phyloP scores from a whole-genome alignment of 2,113 vertebrate genomes.

The Okapia johnstoni region DNA sequence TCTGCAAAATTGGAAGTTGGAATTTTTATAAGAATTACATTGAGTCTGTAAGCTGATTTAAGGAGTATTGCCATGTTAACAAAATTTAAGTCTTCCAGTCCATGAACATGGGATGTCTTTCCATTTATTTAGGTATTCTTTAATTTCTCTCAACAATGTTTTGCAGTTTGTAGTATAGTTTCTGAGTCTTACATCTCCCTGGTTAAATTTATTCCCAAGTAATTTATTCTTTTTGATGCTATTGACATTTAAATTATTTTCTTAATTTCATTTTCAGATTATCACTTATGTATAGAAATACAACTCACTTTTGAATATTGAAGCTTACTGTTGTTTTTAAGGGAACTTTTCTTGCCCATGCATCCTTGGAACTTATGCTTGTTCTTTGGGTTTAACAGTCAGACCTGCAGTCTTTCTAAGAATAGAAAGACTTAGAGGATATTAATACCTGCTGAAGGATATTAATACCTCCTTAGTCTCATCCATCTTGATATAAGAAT shows the following conservation, averaged over 20 bases:
- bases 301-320: neutral
- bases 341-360: neutral
- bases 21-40: neutral
- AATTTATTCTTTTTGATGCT: neutral
- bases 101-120: neutral
- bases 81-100: conserved; percentile 4
- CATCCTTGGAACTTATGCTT: neutral
- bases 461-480: neutral
- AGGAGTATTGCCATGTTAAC: neutral
- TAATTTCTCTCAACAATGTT: neutral
- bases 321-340: conserved; percentile 18
- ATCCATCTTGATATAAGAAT: neutral
- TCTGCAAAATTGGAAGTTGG: conserved; percentile 17
- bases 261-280: neutral
- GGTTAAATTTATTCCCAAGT: neutral
- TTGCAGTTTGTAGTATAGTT: neutral
- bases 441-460: neutral
- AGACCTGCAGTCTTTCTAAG: neutral
- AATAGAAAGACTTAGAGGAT: neutral
- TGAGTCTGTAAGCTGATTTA: neutral
- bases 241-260: neutral
- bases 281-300: neutral
- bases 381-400: neutral
- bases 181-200: neutral
- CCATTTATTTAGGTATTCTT: neutral